Evolutionary conservation across 2,888 invertebrate species (phyloP), one percentile per base, ranked within the genome.

Genomic region (Latrodectus elegans): DNA sequence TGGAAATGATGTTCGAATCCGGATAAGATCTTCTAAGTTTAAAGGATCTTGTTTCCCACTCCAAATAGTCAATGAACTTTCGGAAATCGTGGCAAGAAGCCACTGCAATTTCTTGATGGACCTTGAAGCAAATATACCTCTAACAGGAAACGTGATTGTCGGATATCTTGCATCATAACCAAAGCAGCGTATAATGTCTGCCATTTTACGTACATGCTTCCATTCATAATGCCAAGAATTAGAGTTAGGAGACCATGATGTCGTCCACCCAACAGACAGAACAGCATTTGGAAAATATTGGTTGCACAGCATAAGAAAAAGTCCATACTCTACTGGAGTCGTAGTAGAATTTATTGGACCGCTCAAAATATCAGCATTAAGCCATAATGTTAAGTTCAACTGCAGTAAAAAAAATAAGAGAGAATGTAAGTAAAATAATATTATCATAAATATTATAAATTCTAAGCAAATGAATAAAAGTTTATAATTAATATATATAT

Each of bases 251-350:
- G 94, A 94, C 92, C 96, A 96, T 8, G 86, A 85, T 1, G 97
- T 97, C 26, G 96, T 97, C 97, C 97, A 97, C 0, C 96, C 97
- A 9, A 96, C 93, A 11, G 97, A 97, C 2, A 97, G 93, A 0
- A 95, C 94, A 0, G 95, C 94, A 22, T 94, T 93, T 0, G 94
- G 94, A 89, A 95, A 95, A 67, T 93, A 92, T 75, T 94, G 92
- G 0, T 94, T 90, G 14, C 92, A 94, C 4, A 94, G 93, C 0
- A 92, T 91, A 51, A 97, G 92, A 92, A 97, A 97, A 86, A 91
- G 90, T 6, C 91, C 91, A 0, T 95, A 92, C 91, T 95, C 94
- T 0, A 97, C 95, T 0, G 96, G 95, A 91, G 15, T 92, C 91
- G 4, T 90, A 1, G 93, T 93, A 11, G 94, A 92, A 84, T 95